A percentile compares a stretch with the other conserved stretches of the same genome.
These are phyloP conservation scores for Perodicticus potto DNA, from an alignment of 2,797 vertebrate genomes.

Conservation along the genomic window DNA sequence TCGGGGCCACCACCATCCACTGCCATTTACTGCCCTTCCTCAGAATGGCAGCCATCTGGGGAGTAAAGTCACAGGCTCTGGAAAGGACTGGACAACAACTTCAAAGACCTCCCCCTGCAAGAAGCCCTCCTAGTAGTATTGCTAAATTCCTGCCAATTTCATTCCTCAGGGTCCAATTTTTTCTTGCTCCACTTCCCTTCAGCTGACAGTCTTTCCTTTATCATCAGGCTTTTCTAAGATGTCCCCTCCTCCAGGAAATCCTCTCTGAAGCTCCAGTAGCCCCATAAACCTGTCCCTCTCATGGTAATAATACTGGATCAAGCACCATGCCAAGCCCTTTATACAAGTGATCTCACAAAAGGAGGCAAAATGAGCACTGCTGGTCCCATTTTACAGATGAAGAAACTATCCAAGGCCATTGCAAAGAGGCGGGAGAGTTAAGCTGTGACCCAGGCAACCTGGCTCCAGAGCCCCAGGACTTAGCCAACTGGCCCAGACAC, in stretches of 20 bases:
- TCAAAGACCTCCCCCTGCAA: not conserved
- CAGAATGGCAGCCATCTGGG: not conserved
- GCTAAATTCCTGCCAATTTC: not conserved
- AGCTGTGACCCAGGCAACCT: not conserved
- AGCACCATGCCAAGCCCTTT: not conserved
- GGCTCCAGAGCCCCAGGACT: not conserved
- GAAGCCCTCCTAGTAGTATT: not conserved
- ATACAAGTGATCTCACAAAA: not conserved
- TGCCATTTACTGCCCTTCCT: not conserved
- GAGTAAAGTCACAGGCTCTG: not conserved
- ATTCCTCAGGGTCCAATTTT: not conserved
- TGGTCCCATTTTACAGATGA: not conserved
- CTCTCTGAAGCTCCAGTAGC: not conserved
- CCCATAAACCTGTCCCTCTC: not conserved
- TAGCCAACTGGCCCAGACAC: not conserved
- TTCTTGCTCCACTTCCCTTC: not conserved
- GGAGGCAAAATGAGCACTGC: not conserved
- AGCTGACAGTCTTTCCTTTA: not conserved
- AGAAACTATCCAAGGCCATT: not conserved
- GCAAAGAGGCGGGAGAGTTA: not conserved
- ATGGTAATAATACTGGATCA: not conserved
- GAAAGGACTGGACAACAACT: not conserved
- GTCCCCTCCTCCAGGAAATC: constrained; percentile 20
- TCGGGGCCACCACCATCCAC: constrained; percentile 59
- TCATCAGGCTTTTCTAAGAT: not conserved